A percentile compares a stretch with the other conserved stretches of the same genome.
phyloP scores from a whole-genome alignment of 2,888 invertebrate genomes.

The Melieria omissa region DNA sequence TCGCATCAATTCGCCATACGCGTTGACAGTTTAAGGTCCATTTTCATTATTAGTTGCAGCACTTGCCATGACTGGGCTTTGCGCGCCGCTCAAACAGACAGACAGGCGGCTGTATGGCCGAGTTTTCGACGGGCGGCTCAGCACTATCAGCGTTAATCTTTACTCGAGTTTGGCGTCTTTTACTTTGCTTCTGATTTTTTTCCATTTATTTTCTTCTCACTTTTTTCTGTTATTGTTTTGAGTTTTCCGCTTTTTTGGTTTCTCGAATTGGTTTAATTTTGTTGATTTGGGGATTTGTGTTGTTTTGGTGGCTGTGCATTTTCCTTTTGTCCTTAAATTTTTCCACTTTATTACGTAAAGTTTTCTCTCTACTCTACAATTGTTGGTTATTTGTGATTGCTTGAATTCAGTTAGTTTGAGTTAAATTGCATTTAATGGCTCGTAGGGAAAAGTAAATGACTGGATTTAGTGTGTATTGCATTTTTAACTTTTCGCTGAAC shows the following conservation, averaged over 20 bases:
- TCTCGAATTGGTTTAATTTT: background rate
- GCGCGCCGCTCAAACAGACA: no score
- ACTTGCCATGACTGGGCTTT: no score
- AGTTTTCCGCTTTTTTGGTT: background rate
- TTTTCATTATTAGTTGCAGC: no score
- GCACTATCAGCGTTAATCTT: background rate
- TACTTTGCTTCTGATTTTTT: conserved; percentile 11
- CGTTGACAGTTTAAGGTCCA: no score
- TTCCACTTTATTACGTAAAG: conserved; percentile 31
- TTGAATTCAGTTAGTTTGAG: no score
- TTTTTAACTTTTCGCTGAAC: no score
- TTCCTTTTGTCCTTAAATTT: conserved; percentile 27
- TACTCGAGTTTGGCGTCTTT: background rate
- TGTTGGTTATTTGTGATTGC: no score
- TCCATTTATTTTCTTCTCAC: background rate
- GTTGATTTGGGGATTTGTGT: conserved; percentile 27
- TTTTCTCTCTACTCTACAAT: conserved; percentile 9
- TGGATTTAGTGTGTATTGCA: no score
- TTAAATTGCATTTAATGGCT: no score
- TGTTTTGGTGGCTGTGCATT: conserved; percentile 20
- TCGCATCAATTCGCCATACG: background rate
- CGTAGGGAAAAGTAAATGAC: no score
- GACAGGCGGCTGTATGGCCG: no score
- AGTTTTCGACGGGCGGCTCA: background rate
- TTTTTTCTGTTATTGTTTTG: background rate